These are phyloP conservation scores for Solenodon paradoxus DNA, from an alignment of 2,113 vertebrate genomes.

Conservation along the genomic window DNA sequence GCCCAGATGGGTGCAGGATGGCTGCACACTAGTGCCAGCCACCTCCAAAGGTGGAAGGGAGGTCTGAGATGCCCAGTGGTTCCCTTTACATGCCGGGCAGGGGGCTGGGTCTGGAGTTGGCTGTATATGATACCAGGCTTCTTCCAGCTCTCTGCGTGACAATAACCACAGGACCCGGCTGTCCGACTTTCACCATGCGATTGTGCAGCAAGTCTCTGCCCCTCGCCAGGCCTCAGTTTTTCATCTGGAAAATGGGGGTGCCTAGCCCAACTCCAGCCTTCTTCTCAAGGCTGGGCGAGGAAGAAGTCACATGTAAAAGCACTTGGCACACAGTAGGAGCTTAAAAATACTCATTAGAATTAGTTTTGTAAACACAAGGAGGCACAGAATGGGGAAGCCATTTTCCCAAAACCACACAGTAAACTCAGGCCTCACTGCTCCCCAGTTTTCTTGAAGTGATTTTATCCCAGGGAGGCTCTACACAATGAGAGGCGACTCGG, in stretches of 20 bases:
- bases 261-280: not conserved
- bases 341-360: not conserved
- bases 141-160: not conserved
- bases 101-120: not conserved
- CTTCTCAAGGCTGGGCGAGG: not conserved
- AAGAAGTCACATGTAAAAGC: constrained; percentile 27
- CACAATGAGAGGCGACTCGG: not conserved
- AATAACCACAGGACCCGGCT: not conserved
- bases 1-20: not conserved
- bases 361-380: constrained; percentile 62
- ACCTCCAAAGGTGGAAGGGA: not conserved
- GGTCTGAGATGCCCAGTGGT: not conserved
- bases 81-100: not conserved
- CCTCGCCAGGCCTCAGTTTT: not conserved
- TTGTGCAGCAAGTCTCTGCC: not conserved
- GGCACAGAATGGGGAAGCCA: constrained; percentile 52
- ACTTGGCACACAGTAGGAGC: constrained; percentile 30
- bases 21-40: not conserved
- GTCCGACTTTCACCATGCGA: not conserved
- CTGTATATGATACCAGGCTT: not conserved
- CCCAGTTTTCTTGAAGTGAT: not conserved
- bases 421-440: not conserved
- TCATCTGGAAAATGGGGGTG: not conserved
- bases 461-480: not conserved
- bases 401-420: constrained; percentile 29